Evolutionary conservation across 2,797 vertebrate genomes (phyloP), one percentile per base, ranked within the genome.

Genomic region (Chiroxiphia lanceolata): DNA sequence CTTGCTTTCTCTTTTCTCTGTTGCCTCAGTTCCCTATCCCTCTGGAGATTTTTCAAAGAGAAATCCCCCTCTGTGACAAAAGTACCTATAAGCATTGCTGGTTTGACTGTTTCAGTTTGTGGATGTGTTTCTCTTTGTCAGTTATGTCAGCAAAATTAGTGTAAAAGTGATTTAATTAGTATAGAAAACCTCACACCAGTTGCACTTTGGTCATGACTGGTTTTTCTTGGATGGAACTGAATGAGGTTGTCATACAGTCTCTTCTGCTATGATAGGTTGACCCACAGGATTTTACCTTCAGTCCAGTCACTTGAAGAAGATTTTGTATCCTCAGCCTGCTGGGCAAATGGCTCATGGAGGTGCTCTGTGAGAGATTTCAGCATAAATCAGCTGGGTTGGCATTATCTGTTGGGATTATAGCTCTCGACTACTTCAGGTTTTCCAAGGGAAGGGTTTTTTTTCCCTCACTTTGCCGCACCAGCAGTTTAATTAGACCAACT

Each of bases 11-110:
- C 29, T 86, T 78, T 14, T 72, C 50, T 82, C 72, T 78, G 23
- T 89, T 85, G 51, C 70, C 71, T 87, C 34, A 11, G 21, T 83
- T 76, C 68, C 45, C 34, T 60, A 13, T 90, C 64, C 57, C 31
- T 80, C 27, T 57, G 60, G 38, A 90, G 42, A 23, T 54, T 53
- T 53, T 74, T 64, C 56, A 20, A 77, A 53, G 42, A 89, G 51
- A 69, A 93, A 74, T 94, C 48, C 63, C 56, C 36, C 14, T 72
- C 44, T 69, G 21, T 68, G 48, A 34, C 70, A 40, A 31, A 74
- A 74, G 42, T 76, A 84, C 63, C 33, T 0, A 0, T 59, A n/a
- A 91, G 40, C 1, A 0, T 63, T 45, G n/a, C 67, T 76, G 34
- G 44, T 60, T 86, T 82, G 74, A 51, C 77, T 57, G 9, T 80